phyloP scores from a whole-genome alignment of 2,113 vertebrate species.

The Isurus oxyrinchus region DNA sequence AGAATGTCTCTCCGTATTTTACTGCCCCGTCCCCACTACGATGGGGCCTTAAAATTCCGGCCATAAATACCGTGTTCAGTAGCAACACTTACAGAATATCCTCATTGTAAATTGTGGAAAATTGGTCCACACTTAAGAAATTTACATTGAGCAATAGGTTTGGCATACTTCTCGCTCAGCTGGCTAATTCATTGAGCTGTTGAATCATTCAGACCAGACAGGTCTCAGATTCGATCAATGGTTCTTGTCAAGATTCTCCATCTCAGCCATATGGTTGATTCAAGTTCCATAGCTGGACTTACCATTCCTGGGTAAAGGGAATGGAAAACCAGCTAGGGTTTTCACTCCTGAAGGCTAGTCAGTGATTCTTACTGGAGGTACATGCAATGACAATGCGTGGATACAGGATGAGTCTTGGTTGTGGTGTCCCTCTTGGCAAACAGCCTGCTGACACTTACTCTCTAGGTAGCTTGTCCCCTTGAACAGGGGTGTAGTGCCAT shows the following conservation, averaged over 20 bases:
- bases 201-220: not conserved
- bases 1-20: too few relatives aligned
- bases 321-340: not conserved
- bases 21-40: too few relatives aligned
- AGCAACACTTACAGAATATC: not conserved
- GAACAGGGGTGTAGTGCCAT: too few relatives aligned
- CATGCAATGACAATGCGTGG: not conserved
- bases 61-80: not conserved
- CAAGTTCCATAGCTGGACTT: not conserved
- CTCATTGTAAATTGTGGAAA: not conserved
- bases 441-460: not conserved
- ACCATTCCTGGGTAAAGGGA: not conserved
- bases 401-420: not conserved
- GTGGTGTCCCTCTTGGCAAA: not conserved
- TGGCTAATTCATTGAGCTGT: not conserved
- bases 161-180: not conserved
- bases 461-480: not conserved
- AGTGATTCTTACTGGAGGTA: not conserved
- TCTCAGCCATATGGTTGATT: not conserved
- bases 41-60: too few relatives aligned
- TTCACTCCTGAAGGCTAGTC: not conserved
- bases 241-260: not conserved
- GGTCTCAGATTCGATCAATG: not conserved
- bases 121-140: not conserved
- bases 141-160: not conserved